phyloP scores from a whole-genome alignment of 1,140 invertebrate species.

The Aphelenchoides avenae region DNA sequence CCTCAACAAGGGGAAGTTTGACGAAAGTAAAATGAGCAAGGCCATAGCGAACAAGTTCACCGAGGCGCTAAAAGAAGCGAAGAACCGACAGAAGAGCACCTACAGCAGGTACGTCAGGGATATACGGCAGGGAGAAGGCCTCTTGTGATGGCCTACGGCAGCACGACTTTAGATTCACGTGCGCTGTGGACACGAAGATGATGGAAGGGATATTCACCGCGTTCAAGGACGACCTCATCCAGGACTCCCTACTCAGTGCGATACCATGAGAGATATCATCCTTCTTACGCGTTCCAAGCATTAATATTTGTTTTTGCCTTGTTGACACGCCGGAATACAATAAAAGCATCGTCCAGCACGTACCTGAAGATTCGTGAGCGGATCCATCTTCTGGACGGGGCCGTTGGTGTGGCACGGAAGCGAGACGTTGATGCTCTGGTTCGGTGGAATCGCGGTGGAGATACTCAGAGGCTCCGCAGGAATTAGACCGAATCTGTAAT shows the following conservation, averaged over 20 bases:
- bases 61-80: conserved; percentile 27
- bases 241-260: no score
- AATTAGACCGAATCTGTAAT: conserved; percentile 81
- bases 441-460: conserved; percentile 75
- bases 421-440: conserved; percentile 73
- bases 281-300: no score
- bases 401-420: conserved; percentile 76
- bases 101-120: conserved; percentile 37
- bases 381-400: conserved; percentile 93
- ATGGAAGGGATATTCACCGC: conserved; percentile 48
- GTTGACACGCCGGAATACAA: no score
- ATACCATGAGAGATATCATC: no score
- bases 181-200: conserved; percentile 45
- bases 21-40: conserved; percentile 30
- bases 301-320: background rate
- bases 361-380: conserved; percentile 87
- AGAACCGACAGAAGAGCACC: conserved; percentile 24
- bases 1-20: conserved; percentile 26
- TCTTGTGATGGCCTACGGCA: conserved; percentile 7
- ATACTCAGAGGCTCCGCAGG: conserved; percentile 78
- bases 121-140: background rate
- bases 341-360: background rate
- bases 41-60: conserved; percentile 30
- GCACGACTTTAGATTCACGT: conserved; percentile 37
- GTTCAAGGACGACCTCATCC: conserved; percentile 34